These are phyloP conservation scores for Eumaeus atala DNA, from an alignment of 1,140 invertebrate genomes.

Conservation along the genomic window DNA sequence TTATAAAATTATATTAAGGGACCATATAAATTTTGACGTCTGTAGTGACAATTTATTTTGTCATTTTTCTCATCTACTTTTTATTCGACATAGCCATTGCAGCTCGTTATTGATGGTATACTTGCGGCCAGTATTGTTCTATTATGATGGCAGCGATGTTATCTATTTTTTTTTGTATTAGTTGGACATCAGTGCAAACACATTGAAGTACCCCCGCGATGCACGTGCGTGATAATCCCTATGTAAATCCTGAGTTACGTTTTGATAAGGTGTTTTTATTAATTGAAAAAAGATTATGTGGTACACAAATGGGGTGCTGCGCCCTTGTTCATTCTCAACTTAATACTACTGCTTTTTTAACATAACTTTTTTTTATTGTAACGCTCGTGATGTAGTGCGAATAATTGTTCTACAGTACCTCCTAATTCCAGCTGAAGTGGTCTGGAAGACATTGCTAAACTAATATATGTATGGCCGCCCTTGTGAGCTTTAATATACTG, in stretches of 20 bases:
- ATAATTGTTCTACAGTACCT: too few relatives aligned
- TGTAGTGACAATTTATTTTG: too few relatives aligned
- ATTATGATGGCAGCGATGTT: neutral
- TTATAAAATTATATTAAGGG: neutral
- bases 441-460: too few relatives aligned
- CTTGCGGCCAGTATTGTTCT: neutral
- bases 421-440: too few relatives aligned
- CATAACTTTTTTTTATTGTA: neutral
- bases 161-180: slow-evolving; percentile 1
- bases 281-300: slow-evolving; percentile 64
- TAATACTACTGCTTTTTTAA: too few relatives aligned
- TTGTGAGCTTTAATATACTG: too few relatives aligned
- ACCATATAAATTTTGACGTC: too few relatives aligned
- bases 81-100: too few relatives aligned
- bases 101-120: neutral
- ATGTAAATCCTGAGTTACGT: slow-evolving; percentile 52
- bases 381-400: neutral
- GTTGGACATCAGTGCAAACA: slow-evolving; percentile 15
- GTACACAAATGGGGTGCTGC: too few relatives aligned
- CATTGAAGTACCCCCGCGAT: slow-evolving; percentile 22
- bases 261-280: slow-evolving; percentile 65
- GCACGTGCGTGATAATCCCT: slow-evolving; percentile 61
- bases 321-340: too few relatives aligned
- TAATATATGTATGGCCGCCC: too few relatives aligned
- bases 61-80: too few relatives aligned